phyloP scores from a whole-genome alignment of 2,797 vertebrate species.

The Zenarchopterus dispar region DNA sequence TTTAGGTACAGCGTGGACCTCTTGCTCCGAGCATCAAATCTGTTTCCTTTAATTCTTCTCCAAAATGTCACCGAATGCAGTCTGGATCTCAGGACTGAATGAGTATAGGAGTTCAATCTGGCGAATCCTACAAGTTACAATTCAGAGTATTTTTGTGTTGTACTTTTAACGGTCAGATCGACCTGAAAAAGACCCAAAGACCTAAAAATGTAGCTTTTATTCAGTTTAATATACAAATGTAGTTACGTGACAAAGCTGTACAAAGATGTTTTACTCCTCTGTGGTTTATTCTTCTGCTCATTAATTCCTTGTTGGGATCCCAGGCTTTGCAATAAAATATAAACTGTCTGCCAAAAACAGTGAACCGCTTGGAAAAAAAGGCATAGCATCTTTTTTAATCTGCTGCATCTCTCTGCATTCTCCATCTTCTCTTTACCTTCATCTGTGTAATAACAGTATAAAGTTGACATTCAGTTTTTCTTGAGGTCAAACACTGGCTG shows the following conservation, averaged over 20 bases:
- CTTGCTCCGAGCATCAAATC: slow-evolving; percentile 31
- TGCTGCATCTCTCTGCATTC: slow-evolving; percentile 9
- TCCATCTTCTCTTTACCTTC: slow-evolving; percentile 53
- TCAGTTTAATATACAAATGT: slow-evolving; percentile 9
- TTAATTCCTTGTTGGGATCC: slow-evolving; percentile 30
- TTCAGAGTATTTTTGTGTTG: background rate
- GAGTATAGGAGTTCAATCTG: slow-evolving; percentile 10
- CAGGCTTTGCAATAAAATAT: slow-evolving; percentile 22
- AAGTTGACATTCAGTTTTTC: slow-evolving; percentile 66
- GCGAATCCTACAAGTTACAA: background rate
- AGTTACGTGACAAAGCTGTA: slow-evolving; percentile 3
- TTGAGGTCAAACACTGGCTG: slow-evolving; percentile 52
- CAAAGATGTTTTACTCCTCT: slow-evolving; percentile 4
- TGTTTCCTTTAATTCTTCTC: slow-evolving; percentile 23
- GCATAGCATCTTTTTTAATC: slow-evolving; percentile 11
- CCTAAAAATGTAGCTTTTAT: background rate
- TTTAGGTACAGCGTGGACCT: slow-evolving; percentile 29
- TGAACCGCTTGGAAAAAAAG: slow-evolving; percentile 32
- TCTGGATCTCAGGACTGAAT: slow-evolving; percentile 1
- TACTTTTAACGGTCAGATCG: background rate
- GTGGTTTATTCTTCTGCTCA: slow-evolving; percentile 15
- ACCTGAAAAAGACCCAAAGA: background rate
- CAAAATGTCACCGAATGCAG: slow-evolving; percentile 4
- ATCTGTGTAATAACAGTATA: slow-evolving; percentile 57
- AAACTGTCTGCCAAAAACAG: slow-evolving; percentile 9